Evolutionary conservation across 2,888 invertebrate species (phyloP).

Genomic region (Drosophila atripex): DNA sequence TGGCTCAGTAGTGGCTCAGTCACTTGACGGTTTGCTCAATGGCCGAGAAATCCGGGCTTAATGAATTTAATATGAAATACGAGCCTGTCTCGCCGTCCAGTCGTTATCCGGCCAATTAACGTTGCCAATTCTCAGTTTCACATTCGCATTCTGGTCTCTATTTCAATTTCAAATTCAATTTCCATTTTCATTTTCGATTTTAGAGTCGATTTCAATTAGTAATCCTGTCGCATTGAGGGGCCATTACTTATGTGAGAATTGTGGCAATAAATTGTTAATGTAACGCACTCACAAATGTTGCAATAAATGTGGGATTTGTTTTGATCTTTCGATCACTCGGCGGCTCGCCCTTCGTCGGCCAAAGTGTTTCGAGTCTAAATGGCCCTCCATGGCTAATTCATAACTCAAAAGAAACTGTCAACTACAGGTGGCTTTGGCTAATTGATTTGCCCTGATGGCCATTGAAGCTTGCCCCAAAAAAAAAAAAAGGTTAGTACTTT

Average conservation of each 20-base stretch:
- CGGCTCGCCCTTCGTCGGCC: constrained; percentile 1
- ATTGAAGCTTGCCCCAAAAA: constrained; percentile 31
- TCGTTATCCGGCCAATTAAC: constrained; percentile 35
- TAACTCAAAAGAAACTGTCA: constrained; percentile 41
- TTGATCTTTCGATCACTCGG: neutral
- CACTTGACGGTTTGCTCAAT: neutral
- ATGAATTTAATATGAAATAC: constrained; percentile 25
- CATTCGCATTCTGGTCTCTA: neutral
- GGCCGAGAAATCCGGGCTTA: constrained; percentile 2
- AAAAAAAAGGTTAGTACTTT: constrained; percentile 18
- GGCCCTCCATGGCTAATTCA: constrained; percentile 16
- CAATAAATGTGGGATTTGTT: constrained; percentile 7
- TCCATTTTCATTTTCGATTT: constrained; percentile 10
- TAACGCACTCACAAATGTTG: neutral
- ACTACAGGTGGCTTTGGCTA: constrained; percentile 53
- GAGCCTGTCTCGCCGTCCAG: constrained; percentile 13
- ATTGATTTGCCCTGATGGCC: constrained; percentile 56
- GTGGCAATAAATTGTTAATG: neutral
- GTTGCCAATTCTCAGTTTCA: constrained; percentile 13
- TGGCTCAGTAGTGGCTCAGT: neutral
- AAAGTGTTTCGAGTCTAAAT: neutral
- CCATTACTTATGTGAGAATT: constrained; percentile 27
- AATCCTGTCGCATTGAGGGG: constrained; percentile 31
- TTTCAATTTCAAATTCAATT: neutral
- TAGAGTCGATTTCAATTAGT: constrained; percentile 33